Base-by-base conservation (phyloP, 2,888 invertebrate species). In the Hipparchia semele region DNA sequence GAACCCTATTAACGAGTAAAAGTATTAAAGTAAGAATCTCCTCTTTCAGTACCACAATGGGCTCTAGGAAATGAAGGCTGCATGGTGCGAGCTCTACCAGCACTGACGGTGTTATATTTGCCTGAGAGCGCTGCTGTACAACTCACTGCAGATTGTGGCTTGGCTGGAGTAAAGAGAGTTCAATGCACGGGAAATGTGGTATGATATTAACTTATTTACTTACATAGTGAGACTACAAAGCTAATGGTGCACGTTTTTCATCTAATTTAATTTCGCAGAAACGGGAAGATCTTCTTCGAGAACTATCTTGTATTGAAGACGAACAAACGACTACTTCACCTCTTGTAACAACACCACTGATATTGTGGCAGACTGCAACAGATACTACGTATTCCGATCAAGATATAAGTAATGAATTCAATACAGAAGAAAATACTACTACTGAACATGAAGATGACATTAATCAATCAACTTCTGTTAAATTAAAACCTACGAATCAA, bases 121-220 rank as follows among this genome's bases (percentile, higher is more conserved):
- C 97, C 97, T 49, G 97, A 97, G 84, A 96, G 96, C 83, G 96
- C 96, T 54, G 96, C 96, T 65, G 95, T 97, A 68, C 96, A 96
- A 86, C 91, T 97, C 71, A 96, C 96, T 58, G 95, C 96, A 49
- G 97, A 97, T 85, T 97, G 97, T 80, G 96, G 96, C 68, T 88
- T 96, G 75, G 96, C 96, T 75, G 97, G 96, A 10, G 95, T 96
- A 3, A 95, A 96, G 82, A 94, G 96, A 76, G 95, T 97, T 73
- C 95, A 96, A 77, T 97, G 97, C 87, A 96, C 96, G 82, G 96
- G 96, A 80, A 96, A 96, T 87, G 95, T 96, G 94, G 97, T 97
- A 92, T 93, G 94, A 74, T 45, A 60, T 46, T 65, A 12, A 33
- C n/a, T 10, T 39, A 33, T 12, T 39, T 10, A 12, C 23, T 23